These are phyloP conservation scores for Diarsia dahlii DNA, from an alignment of 2,888 invertebrate genomes.

Conservation along the genomic window DNA sequence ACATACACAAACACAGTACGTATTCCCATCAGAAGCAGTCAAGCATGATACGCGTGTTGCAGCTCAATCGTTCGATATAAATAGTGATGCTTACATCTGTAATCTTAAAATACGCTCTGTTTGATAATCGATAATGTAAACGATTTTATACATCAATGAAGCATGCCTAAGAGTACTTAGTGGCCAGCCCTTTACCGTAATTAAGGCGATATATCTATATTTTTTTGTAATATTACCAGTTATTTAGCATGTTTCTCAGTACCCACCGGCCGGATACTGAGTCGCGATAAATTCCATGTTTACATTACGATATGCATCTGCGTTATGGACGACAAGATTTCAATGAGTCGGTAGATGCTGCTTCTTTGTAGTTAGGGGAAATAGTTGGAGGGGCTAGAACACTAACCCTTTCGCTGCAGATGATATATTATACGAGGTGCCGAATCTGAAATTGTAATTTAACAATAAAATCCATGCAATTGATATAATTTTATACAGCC, in stretches of 20 bases:
- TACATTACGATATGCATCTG: constrained; percentile 78
- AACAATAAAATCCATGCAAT: constrained; percentile 86
- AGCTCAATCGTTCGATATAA: constrained; percentile 74
- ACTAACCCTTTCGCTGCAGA: constrained; percentile 72
- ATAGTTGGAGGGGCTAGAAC: constrained; percentile 33
- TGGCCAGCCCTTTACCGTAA: constrained; percentile 71
- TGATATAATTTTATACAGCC: constrained; percentile 89
- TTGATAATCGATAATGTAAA: constrained; percentile 81
- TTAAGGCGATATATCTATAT: constrained; percentile 70
- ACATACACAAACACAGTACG: constrained; percentile 53
- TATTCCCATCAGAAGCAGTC: constrained; percentile 72
- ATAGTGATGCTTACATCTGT: constrained; percentile 75
- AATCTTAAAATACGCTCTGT: constrained; percentile 75
- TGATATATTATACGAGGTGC: constrained; percentile 78
- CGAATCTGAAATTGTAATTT: constrained; percentile 86
- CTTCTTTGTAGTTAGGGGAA: constrained; percentile 60
- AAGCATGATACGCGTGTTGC: constrained; percentile 73
- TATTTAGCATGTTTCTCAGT: constrained; percentile 78
- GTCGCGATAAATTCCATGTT: constrained; percentile 81
- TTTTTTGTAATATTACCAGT: constrained; percentile 66
- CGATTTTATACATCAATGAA: constrained; percentile 78
- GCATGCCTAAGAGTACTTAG: constrained; percentile 66
- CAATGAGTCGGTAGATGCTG: constrained; percentile 69
- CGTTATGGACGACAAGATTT: constrained; percentile 73
- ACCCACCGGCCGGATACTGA: constrained; percentile 78